phyloP scores from a whole-genome alignment of 2,888 invertebrate genomes.

The Acheta domesticus region DNA sequence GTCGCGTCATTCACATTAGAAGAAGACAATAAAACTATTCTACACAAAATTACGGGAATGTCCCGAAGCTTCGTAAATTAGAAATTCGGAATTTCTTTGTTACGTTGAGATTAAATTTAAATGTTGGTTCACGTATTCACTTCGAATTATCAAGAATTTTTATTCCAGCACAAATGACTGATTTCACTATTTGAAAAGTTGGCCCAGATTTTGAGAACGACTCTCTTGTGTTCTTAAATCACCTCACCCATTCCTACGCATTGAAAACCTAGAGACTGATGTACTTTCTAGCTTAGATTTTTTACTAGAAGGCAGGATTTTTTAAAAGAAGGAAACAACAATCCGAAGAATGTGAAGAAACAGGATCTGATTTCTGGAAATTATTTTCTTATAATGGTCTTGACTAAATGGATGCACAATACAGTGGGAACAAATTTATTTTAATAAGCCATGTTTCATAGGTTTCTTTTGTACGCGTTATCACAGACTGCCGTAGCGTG shows the following conservation, averaged over 20 bases:
- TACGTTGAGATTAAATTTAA: no score
- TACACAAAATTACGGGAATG: no score
- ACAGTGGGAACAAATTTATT: slow-evolving; percentile 6
- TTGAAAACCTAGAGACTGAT: slow-evolving; percentile 3
- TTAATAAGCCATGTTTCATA: slow-evolving; percentile 18
- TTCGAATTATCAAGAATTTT: no score
- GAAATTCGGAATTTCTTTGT: no score
- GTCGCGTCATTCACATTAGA: no score
- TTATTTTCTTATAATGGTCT: slow-evolving; percentile 18
- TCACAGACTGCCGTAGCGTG: neutral
- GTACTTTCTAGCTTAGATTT: slow-evolving; percentile 18
- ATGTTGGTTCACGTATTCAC: no score
- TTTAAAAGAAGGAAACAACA: neutral
- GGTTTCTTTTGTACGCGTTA: slow-evolving; percentile 9
- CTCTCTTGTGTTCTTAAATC: neutral
- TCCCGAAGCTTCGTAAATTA: no score
- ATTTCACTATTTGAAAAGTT: no score
- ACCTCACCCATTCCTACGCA: neutral
- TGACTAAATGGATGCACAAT: slow-evolving; percentile 18
- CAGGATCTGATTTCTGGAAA: slow-evolving; percentile 9
- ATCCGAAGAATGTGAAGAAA: neutral
- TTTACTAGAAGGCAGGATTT: slow-evolving; percentile 18
- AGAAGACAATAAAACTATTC: no score
- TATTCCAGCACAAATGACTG: no score
- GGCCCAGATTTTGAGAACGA: no score